Evolutionary conservation across 2,113 vertebrate genomes (phyloP), one percentile per base, ranked within the genome.

Genomic region (Oenanthe oenanthe): DNA sequence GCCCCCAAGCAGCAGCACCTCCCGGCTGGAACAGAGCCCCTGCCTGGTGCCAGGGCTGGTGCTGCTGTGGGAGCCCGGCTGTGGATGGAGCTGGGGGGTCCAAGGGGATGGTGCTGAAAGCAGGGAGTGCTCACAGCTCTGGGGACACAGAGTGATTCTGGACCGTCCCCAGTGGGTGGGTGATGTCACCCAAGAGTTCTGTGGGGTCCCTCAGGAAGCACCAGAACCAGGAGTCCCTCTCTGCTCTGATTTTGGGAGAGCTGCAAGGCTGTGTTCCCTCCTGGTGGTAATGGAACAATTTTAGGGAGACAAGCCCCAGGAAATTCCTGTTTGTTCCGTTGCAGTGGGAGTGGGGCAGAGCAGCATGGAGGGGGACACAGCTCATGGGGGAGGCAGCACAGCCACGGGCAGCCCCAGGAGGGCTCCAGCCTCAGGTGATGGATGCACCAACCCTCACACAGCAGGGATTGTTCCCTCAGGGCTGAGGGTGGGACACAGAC

Each of bases 111-210:
- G 13, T 12, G 43, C 48, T 63, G 65, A 25, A 32, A 24, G 2
- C 4, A 5, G 29, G 12, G 19, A 24, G 22, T 10, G 17, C 26
- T 28, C 40, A 4, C 1, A 9, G 62, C 40, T 6, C 36, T 1
- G 9, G 29, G 43, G 43, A 9, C 20, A 18, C 0, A 4, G 60
- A 22, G 10, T 1, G 2, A 1, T 10, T 29, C 42, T 17, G 22
- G 18, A 13, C 14, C 0, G 0, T 17, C 38, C 38, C 40, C 9
- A 5, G 34, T 3, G 62, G 28, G 15, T 14, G 53, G 25, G 17
- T 17, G n/a, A 13, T 43, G 48, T 17, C 75, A 73, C 29, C 28
- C 34, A 6, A n/a, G 7, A 40, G 20, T 29, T 74, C 54, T 22
- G 26, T 2, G 28, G 28, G 25, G 25, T 20, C 13, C n/a, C 54